Evolutionary conservation across 2,797 vertebrate genomes (phyloP).

Genomic region (Tangara arthus): DNA sequence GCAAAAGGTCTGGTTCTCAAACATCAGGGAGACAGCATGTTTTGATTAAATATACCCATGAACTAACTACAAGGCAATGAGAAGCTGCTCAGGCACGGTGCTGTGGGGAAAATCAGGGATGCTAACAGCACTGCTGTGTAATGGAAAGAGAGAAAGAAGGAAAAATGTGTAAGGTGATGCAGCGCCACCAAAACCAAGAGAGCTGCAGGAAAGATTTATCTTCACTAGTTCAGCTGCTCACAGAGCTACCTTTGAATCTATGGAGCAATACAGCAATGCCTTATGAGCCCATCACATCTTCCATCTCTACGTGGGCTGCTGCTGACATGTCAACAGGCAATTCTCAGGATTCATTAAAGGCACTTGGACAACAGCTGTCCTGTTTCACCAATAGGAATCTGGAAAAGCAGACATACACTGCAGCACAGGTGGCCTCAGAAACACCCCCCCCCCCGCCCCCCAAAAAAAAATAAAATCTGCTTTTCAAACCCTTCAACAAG

Average conservation of each 20-base stretch:
- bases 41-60: neutral
- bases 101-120: neutral
- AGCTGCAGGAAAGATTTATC: neutral
- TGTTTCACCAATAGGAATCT: neutral
- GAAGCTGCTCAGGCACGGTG: neutral
- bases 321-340: neutral
- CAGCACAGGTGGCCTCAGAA: neutral
- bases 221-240: neutral
- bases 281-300: neutral
- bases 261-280: neutral
- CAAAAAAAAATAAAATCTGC: rapidly evolving
- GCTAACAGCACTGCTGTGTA: neutral
- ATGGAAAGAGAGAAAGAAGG: neutral
- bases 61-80: neutral
- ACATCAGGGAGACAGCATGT: neutral
- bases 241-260: neutral
- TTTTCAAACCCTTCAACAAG: neutral
- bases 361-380: neutral
- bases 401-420: neutral
- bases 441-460: neutral
- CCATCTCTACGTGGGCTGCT: neutral
- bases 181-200: neutral
- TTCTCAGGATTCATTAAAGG: neutral
- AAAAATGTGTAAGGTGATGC: neutral
- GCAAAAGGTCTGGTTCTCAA: neutral